These are phyloP conservation scores for Scophthalmus maximus DNA, from an alignment of 2,113 vertebrate genomes.

Conservation along the genomic window DNA sequence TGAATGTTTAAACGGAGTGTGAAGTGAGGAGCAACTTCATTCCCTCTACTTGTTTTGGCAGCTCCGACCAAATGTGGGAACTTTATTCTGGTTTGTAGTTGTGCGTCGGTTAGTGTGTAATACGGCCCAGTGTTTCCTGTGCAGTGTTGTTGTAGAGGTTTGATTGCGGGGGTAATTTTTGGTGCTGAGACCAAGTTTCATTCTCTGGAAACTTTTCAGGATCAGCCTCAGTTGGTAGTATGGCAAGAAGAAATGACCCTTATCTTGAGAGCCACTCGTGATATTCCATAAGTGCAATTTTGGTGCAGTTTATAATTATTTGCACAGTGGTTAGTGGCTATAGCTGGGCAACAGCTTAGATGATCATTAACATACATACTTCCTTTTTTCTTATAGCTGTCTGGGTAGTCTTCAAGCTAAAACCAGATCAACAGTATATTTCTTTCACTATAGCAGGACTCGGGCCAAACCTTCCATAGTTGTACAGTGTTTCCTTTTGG, in stretches of 20 bases:
- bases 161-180: constrained; percentile 24
- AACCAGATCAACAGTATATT: constrained; percentile 18
- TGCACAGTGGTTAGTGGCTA: constrained; percentile 16
- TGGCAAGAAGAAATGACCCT: constrained; percentile 10
- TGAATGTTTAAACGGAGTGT: constrained; percentile 47
- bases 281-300: constrained; percentile 31
- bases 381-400: constrained; percentile 15
- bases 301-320: constrained; percentile 43
- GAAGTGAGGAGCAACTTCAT: constrained; percentile 28
- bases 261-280: constrained; percentile 23
- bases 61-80: constrained; percentile 23
- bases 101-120: constrained; percentile 31
- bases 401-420: constrained; percentile 20
- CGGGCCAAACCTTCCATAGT: constrained; percentile 50
- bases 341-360: constrained; percentile 9
- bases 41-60: constrained; percentile 38
- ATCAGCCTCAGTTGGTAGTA: not conserved
- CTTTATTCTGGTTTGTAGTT: constrained; percentile 21
- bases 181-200: not conserved
- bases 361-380: not conserved
- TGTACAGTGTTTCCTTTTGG: constrained; percentile 40
- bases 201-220: constrained; percentile 24
- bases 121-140: constrained; percentile 37
- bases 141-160: constrained; percentile 20
- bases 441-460: constrained; percentile 24